phyloP scores from a whole-genome alignment of 2,888 invertebrate species.

The Petrolisthes manimaculis region DNA sequence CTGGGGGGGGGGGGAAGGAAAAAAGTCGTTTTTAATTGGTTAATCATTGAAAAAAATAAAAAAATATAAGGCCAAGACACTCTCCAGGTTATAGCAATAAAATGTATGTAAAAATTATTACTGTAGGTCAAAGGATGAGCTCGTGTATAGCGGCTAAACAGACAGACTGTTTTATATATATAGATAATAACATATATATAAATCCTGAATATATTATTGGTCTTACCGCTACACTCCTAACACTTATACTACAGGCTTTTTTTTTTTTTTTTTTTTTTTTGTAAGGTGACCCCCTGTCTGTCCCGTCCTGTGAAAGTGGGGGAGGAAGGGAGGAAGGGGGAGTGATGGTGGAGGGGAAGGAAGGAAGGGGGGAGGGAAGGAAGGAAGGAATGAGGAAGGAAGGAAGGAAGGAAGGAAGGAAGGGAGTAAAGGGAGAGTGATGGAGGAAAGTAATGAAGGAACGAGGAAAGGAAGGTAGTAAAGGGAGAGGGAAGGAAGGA shows the following conservation, averaged over 20 bases:
- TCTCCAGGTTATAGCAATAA: no score
- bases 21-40: no score
- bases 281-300: neutral
- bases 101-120: no score
- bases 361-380: neutral
- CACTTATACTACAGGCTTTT: neutral
- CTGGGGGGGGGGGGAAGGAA: no score
- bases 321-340: neutral
- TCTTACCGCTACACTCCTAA: no score
- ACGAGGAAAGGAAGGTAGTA: neutral
- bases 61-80: no score
- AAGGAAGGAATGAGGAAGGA: neutral
- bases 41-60: no score
- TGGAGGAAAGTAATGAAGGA: neutral
- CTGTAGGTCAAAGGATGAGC: no score
- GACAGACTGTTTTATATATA: no score
- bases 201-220: no score
- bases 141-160: no score
- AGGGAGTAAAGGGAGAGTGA: neutral
- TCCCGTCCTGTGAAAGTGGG: neutral
- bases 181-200: no score
- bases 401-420: neutral
- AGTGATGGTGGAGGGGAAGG: neutral
- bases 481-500: neutral
- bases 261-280: neutral